These are phyloP conservation scores for Tylochromis polylepis DNA, from an alignment of 2,113 vertebrate species.

Conservation along the genomic window DNA sequence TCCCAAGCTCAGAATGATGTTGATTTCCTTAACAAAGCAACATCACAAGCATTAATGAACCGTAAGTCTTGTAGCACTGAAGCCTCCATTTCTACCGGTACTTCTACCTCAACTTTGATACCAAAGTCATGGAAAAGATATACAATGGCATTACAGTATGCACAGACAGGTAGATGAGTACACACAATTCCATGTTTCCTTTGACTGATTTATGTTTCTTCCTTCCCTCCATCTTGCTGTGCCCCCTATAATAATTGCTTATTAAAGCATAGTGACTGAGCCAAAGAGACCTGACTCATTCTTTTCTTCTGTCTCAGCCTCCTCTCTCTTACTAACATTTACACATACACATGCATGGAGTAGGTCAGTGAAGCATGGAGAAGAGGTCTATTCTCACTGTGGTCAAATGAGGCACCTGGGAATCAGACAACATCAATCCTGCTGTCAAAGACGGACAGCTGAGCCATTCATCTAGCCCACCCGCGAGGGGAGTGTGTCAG, in stretches of 20 bases:
- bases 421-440: slow-evolving; percentile 53
- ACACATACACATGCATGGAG: background rate
- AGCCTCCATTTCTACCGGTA: background rate
- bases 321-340: background rate
- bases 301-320: background rate
- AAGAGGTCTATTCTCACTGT: slow-evolving; percentile 36
- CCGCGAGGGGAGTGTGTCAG: background rate
- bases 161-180: background rate
- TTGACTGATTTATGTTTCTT: background rate
- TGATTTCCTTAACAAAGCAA: background rate
- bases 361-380: slow-evolving; percentile 19
- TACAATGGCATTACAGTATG: background rate
- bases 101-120: background rate
- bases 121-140: background rate
- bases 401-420: slow-evolving; percentile 57
- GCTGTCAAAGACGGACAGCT: slow-evolving; percentile 39
- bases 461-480: slow-evolving; percentile 40
- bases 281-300: background rate
- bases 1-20: background rate
- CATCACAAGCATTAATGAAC: background rate
- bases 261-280: slow-evolving; percentile 1
- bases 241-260: background rate
- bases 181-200: background rate
- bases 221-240: background rate
- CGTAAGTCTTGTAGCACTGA: background rate